These are phyloP conservation scores for Sarcophaga rosellei DNA, from an alignment of 2,888 invertebrate species.

Conservation along the genomic window DNA sequence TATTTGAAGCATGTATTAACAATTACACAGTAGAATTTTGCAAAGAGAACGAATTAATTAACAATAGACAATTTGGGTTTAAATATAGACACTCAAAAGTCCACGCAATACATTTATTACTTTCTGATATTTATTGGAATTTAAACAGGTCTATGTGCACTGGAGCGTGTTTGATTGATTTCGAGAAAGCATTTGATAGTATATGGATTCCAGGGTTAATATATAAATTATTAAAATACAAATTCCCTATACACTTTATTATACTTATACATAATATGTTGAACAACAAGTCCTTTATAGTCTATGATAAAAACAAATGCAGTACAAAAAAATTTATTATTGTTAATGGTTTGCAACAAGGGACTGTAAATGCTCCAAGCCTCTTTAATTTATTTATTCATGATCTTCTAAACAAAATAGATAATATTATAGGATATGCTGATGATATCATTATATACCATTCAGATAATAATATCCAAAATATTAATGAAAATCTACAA, in stretches of 20 bases:
- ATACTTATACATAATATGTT: constrained; percentile 14
- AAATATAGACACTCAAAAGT: constrained; percentile 33
- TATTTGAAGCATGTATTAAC: neutral
- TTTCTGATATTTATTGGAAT: neutral
- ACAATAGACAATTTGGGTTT: constrained; percentile 10
- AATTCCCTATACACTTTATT: too few species aligned
- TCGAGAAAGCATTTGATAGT: too few species aligned
- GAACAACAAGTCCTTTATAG: constrained; percentile 17
- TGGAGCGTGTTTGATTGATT: too few species aligned
- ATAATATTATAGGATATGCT: neutral
- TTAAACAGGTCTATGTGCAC: too few species aligned
- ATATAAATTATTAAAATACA: too few species aligned
- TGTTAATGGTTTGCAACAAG: constrained; percentile 26
- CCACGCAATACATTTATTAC: constrained; percentile 26
- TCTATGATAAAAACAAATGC: constrained; percentile 1
- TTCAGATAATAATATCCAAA: neutral
- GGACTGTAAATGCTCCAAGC: neutral
- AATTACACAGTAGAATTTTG: too few species aligned
- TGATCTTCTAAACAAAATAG: neutral
- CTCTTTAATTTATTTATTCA: constrained; percentile 25
- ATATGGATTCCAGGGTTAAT: too few species aligned
- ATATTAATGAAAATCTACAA: neutral
- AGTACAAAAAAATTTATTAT: neutral
- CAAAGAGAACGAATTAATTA: neutral
- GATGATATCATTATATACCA: neutral